Percentiles rank a stretch among this genome's conserved stretches.
These are phyloP conservation scores for Prunella himalayana DNA, from an alignment of 2,113 vertebrate genomes.

Conservation along the genomic window DNA sequence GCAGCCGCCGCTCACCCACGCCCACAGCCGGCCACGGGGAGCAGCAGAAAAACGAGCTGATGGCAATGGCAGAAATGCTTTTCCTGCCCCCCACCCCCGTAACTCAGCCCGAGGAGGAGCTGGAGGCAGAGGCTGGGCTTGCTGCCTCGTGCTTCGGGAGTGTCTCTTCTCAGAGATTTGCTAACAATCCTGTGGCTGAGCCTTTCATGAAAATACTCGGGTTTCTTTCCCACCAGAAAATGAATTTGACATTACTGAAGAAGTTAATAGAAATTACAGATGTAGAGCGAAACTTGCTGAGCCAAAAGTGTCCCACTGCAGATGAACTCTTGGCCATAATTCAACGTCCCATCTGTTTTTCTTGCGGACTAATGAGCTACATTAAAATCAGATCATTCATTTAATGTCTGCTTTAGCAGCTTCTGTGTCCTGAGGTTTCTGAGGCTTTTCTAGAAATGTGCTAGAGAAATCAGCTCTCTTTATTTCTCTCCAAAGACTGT, in stretches of 20 bases:
- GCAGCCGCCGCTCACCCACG: not conserved
- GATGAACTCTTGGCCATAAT: not conserved
- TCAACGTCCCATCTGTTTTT: not conserved
- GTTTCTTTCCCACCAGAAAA: not conserved
- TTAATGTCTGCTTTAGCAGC: not conserved
- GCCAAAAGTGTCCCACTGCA: not conserved
- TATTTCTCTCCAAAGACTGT: not conserved
- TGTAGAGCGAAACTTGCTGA: not conserved
- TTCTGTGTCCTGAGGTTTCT: not conserved
- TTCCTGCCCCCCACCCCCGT: not conserved
- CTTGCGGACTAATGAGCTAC: not conserved
- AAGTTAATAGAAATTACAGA: not conserved
- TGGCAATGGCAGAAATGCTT: fast-evolving
- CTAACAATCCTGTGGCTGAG: not conserved
- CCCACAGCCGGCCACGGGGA: fast-evolving
- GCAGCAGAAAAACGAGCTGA: not conserved
- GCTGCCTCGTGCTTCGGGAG: fast-evolving
- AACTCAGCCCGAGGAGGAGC: not conserved
- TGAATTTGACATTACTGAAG: not conserved
- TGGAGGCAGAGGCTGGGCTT: not conserved
- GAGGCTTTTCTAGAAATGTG: not conserved
- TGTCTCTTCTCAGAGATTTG: not conserved
- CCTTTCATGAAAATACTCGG: not conserved
- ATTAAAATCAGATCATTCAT: constrained; percentile 29
- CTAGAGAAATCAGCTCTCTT: not conserved